A percentile compares a stretch with the other conserved stretches of the same genome.
Conservation (phyloP, 2,888 invertebrate genomes). For the Maniola hyperantus region DNA sequence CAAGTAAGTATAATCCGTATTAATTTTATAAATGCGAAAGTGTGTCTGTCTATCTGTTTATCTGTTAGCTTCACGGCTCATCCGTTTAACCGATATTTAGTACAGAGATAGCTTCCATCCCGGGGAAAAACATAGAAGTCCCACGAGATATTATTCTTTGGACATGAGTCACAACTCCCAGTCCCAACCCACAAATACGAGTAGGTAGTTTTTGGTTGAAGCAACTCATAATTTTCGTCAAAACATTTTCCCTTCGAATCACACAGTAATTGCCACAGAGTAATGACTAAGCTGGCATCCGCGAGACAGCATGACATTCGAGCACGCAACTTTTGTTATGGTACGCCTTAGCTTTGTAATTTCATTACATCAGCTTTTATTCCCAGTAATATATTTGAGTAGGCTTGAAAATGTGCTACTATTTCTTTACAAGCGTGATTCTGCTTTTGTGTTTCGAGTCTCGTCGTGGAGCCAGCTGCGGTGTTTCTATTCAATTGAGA, state of each 20-base stretch:
- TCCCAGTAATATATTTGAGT: conserved; percentile 16
- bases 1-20: no score
- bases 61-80: no score
- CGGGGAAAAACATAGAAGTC: no score
- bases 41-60: no score
- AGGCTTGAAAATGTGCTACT: conserved; percentile 2
- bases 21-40: no score
- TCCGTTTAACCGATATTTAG: no score
- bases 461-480: background rate
- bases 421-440: conserved; percentile 12
- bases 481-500: conserved; percentile 1
- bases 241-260: conserved; percentile 32
- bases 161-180: background rate
- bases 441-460: background rate
- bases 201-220: background rate
- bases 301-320: conserved; percentile 34
- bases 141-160: background rate
- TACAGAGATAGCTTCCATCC: no score
- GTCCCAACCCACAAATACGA: background rate
- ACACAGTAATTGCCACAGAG: conserved; percentile 34
- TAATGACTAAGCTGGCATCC: conserved; percentile 39
- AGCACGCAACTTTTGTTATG: conserved; percentile 38
- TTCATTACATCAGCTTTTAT: conserved; percentile 25
- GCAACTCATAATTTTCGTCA: conserved; percentile 17
- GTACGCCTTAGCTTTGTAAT: conserved; percentile 23